Conservation (phyloP, 1,140 invertebrate genomes). For the Ylistrum balloti region DNA sequence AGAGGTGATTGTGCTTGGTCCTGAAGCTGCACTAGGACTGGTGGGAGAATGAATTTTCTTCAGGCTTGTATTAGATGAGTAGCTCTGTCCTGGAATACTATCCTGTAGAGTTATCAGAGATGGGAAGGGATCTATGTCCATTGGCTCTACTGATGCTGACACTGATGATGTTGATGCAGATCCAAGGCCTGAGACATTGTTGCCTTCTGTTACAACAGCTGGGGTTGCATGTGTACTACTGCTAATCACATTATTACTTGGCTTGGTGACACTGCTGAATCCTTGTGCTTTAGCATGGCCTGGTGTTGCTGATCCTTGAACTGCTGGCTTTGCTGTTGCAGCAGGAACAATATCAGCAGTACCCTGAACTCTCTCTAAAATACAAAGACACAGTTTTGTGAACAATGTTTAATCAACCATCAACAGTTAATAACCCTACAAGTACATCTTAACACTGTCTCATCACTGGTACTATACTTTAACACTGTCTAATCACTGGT, state of each 20-base stretch:
- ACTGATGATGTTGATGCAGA: background rate
- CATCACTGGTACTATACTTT: too few species aligned
- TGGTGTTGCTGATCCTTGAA: background rate
- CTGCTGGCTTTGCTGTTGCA: background rate
- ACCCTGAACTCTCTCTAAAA: background rate
- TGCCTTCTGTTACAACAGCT: background rate
- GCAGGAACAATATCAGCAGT: background rate
- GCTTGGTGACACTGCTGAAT: background rate
- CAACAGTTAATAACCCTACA: too few species aligned
- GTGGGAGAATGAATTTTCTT: background rate
- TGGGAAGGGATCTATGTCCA: background rate
- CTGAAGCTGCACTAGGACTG: background rate
- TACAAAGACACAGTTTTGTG: background rate
- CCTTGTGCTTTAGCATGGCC: background rate
- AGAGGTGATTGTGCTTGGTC: background rate
- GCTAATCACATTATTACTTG: background rate
- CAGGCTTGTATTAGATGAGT: background rate
- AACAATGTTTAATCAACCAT: too few species aligned
- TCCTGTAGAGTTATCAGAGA: background rate
- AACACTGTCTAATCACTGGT: too few species aligned
- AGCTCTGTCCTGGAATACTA: background rate
- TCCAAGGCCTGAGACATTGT: background rate
- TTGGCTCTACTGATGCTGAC: background rate
- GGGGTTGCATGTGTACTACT: background rate
- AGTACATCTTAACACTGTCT: too few species aligned